Evolutionary conservation across 1,140 invertebrate genomes (phyloP).

Genomic region (Drosophila prosaltans): DNA sequence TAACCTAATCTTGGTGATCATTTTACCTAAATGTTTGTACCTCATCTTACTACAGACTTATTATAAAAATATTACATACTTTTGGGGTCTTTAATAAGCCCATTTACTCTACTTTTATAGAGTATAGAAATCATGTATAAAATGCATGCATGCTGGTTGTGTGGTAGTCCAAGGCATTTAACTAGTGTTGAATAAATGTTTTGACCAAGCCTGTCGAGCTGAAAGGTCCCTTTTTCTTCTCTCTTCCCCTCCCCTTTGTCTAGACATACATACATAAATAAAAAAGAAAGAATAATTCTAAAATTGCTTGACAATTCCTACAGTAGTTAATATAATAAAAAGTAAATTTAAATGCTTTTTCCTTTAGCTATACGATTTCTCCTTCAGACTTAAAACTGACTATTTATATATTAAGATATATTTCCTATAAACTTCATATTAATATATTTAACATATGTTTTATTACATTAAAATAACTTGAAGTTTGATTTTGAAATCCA

Average conservation of each 20-base stretch:
- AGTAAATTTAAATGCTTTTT: neutral
- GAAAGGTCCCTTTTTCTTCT: neutral
- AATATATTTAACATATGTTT: neutral
- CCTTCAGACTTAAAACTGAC: no score
- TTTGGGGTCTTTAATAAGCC: neutral
- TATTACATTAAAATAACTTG: neutral
- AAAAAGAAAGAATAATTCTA: neutral
- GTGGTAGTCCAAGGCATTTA: neutral
- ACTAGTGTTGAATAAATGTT: slow-evolving; percentile 4
- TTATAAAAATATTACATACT: neutral
- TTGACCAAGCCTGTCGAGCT: slow-evolving; percentile 1
- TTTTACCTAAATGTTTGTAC: no score
- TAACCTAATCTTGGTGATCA: no score
- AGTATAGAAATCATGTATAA: neutral
- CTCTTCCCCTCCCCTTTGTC: neutral
- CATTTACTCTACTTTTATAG: neutral
- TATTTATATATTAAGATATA: no score
- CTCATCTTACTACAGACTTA: no score
- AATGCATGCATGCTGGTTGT: neutral
- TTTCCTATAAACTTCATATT: neutral
- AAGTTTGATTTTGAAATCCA: neutral
- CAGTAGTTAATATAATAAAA: neutral
- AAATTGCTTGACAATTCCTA: neutral
- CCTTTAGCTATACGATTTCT: no score
- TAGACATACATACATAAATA: no score